Evolutionary conservation across 2,797 vertebrate species (phyloP).

Genomic region (Darevskia nairensis): DNA sequence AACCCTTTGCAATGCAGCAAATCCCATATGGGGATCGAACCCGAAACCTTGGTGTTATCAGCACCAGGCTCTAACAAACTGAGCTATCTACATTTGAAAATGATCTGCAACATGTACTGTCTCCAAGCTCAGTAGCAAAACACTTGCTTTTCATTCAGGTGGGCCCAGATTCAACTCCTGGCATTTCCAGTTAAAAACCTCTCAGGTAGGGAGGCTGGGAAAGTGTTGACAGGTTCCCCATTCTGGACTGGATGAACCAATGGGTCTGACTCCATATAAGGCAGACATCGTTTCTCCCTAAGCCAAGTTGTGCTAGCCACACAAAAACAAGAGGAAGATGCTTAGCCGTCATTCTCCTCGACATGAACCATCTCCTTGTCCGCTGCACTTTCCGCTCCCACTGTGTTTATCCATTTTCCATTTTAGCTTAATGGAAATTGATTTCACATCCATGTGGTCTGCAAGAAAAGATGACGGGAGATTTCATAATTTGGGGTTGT

Average conservation of each 20-base stretch:
- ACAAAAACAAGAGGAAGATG: background rate
- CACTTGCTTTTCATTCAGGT: background rate
- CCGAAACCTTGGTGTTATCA: too few relatives aligned
- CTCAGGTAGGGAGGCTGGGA: background rate
- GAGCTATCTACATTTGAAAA: too few relatives aligned
- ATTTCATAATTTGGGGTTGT: constrained; percentile 31
- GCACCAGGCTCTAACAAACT: too few relatives aligned
- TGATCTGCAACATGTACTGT: too few relatives aligned
- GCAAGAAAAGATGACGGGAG: constrained; percentile 34
- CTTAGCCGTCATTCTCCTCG: background rate
- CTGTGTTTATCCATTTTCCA: constrained; percentile 45
- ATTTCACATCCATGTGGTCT: constrained; percentile 44
- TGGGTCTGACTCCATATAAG: background rate
- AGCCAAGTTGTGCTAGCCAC: too few relatives aligned
- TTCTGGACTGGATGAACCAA: background rate
- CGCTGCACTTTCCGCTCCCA: background rate
- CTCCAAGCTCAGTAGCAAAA: background rate
- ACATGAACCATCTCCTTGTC: background rate
- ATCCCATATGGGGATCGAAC: too few relatives aligned
- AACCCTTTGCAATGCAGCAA: too few relatives aligned
- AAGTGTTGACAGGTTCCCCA: background rate
- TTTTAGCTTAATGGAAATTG: constrained; percentile 55
- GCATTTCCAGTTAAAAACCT: background rate
- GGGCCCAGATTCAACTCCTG: background rate
- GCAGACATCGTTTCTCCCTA: background rate